These are phyloP conservation scores for Paracentrotus lividus DNA, from an alignment of 53 echinoderm and acorn worm genomes.

Conservation along the genomic window DNA sequence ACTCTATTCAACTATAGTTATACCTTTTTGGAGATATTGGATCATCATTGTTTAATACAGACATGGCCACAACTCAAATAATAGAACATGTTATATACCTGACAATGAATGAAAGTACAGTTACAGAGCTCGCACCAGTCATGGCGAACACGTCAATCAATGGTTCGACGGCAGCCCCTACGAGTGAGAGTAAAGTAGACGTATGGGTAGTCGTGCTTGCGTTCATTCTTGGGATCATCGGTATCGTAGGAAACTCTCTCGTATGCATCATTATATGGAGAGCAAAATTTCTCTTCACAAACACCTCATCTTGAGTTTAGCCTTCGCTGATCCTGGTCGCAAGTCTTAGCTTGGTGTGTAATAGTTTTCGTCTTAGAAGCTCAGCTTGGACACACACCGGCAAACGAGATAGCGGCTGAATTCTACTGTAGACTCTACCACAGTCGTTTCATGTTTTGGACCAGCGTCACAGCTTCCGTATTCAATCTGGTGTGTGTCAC, in stretches of 20 bases:
- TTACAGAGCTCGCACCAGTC: constrained; percentile 1
- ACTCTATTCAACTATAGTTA: not conserved
- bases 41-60: too few species aligned
- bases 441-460: constrained; percentile 90
- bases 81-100: constrained; percentile 17
- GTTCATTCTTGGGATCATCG: constrained; percentile 86
- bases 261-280: constrained; percentile 89
- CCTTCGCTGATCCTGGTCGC: constrained; percentile 89
- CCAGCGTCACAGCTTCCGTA: constrained; percentile 94
- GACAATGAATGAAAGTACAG: constrained; percentile 46
- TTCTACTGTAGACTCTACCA: constrained; percentile 88
- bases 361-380: constrained; percentile 91
- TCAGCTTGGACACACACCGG: constrained; percentile 65
- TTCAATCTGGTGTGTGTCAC: constrained; percentile 95
- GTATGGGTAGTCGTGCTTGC: constrained; percentile 89
- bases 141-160: not conserved
- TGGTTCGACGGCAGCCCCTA: not conserved
- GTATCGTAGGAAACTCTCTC: constrained; percentile 89
- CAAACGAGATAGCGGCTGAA: constrained; percentile 76
- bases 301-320: constrained; percentile 94
- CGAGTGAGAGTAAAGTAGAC: constrained; percentile 23
- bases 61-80: constrained; percentile 18
- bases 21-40: not conserved
- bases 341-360: constrained; percentile 85
- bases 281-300: constrained; percentile 94